A percentile compares a stretch with the other conserved stretches of the same genome.
These are phyloP conservation scores for Drosophila pseudoananassae DNA, from an alignment of 1,140 invertebrate species.

Conservation along the genomic window DNA sequence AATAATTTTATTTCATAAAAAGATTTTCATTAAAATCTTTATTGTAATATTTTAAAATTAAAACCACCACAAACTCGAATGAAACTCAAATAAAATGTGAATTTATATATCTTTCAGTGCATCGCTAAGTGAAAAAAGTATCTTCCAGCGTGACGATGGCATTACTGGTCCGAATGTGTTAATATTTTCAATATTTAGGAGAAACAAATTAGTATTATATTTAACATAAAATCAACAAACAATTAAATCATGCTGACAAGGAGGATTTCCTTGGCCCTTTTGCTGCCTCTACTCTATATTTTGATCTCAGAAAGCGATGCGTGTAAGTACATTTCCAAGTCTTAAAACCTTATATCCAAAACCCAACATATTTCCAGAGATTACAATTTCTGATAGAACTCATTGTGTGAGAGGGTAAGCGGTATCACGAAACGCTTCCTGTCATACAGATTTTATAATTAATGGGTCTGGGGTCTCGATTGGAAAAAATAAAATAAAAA, in stretches of 20 bases:
- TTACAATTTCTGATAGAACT: not conserved
- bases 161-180: slow-evolving; percentile 35
- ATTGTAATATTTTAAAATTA: too few relatives aligned
- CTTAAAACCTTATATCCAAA: not conserved
- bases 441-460: slow-evolving; percentile 11
- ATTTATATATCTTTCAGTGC: slow-evolving; percentile 27
- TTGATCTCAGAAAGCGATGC: slow-evolving; percentile 31
- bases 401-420: not conserved
- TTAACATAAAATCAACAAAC: slow-evolving; percentile 11
- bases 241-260: not conserved
- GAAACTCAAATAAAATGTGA: too few relatives aligned
- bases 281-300: slow-evolving; percentile 2
- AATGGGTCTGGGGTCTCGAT: not conserved
- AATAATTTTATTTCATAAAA: too few relatives aligned
- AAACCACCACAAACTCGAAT: not conserved
- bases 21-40: too few relatives aligned
- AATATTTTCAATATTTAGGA: slow-evolving; percentile 34
- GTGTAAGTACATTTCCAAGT: slow-evolving; percentile 23
- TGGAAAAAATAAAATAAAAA: not conserved
- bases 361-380: not conserved
- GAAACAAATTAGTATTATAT: slow-evolving; percentile 25
- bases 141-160: slow-evolving; percentile 43
- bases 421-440: slow-evolving; percentile 12
- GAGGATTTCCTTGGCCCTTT: not conserved
- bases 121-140: slow-evolving; percentile 36